Evolutionary conservation across 2,113 vertebrate genomes (phyloP).

Genomic region (Eurypyga helias): DNA sequence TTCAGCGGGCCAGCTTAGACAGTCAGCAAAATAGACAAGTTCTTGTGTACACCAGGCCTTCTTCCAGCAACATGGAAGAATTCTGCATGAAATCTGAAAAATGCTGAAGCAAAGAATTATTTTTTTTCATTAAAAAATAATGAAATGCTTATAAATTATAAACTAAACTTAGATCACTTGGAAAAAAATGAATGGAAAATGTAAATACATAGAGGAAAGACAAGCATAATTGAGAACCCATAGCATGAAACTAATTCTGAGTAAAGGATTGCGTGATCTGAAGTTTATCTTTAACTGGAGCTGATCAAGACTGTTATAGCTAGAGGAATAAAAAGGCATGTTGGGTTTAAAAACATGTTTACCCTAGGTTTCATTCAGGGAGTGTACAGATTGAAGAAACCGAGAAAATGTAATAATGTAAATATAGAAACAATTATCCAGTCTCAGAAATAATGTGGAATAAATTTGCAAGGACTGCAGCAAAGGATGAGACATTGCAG

Average conservation of each 20-base stretch:
- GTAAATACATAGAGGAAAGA: constrained; percentile 33
- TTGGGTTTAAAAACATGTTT: constrained; percentile 23
- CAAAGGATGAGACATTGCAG: constrained; percentile 1
- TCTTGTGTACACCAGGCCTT: accelerated
- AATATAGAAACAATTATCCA: constrained; percentile 54
- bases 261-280: constrained; percentile 15
- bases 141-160: constrained; percentile 40
- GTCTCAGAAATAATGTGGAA: constrained; percentile 8
- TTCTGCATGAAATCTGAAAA: not conserved
- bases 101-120: not conserved
- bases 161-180: not conserved
- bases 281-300: constrained; percentile 28
- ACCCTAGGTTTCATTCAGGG: constrained; percentile 27
- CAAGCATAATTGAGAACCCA: constrained; percentile 13
- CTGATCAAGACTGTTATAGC: not conserved
- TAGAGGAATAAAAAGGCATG: constrained; percentile 10
- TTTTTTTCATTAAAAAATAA: constrained; percentile 43
- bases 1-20: not conserved
- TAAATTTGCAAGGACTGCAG: constrained; percentile 28
- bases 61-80: not conserved
- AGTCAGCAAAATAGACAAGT: not conserved
- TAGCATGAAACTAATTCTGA: constrained; percentile 30
- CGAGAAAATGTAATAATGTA: constrained; percentile 34
- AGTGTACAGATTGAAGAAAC: not conserved
- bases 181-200: not conserved